Conservation (phyloP, 2,113 vertebrate genomes). For the Lutjanus erythropterus region DNA sequence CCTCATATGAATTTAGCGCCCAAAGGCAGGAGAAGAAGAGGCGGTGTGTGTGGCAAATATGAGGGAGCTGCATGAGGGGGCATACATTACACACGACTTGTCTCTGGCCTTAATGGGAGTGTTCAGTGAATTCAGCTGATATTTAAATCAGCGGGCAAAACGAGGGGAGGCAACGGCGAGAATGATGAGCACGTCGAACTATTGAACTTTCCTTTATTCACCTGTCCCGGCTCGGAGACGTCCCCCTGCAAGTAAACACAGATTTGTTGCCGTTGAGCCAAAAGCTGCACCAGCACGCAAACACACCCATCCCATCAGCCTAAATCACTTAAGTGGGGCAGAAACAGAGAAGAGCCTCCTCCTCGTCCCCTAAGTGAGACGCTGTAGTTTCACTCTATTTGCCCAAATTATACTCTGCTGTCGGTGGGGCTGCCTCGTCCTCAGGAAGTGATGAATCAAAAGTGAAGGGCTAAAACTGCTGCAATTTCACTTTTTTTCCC, state of each 20-base stretch:
- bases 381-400: slow-evolving; percentile 77
- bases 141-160: slow-evolving; percentile 61
- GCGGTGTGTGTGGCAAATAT: slow-evolving; percentile 46
- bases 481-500: slow-evolving; percentile 64
- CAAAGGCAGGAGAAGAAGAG: slow-evolving; percentile 34
- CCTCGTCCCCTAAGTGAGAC: slow-evolving; percentile 65
- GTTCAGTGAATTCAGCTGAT: slow-evolving; percentile 63
- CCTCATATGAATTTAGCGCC: slow-evolving; percentile 59
- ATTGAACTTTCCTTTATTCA: slow-evolving; percentile 57
- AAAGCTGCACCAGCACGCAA: slow-evolving; percentile 29
- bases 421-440: slow-evolving; percentile 54
- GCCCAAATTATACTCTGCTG: slow-evolving; percentile 65
- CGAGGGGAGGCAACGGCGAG: background rate
- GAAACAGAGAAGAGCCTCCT: slow-evolving; percentile 45
- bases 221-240: slow-evolving; percentile 38
- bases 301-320: slow-evolving; percentile 63
- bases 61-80: slow-evolving; percentile 71
- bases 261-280: slow-evolving; percentile 35
- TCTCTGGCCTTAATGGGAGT: slow-evolving; percentile 65
- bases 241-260: slow-evolving; percentile 15
- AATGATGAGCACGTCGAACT: slow-evolving; percentile 55
- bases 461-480: slow-evolving; percentile 72
- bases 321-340: slow-evolving; percentile 64
- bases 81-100: slow-evolving; percentile 73
- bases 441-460: slow-evolving; percentile 73